These are phyloP conservation scores for Sesamia inferens DNA, from an alignment of 2,888 invertebrate species.

Conservation along the genomic window DNA sequence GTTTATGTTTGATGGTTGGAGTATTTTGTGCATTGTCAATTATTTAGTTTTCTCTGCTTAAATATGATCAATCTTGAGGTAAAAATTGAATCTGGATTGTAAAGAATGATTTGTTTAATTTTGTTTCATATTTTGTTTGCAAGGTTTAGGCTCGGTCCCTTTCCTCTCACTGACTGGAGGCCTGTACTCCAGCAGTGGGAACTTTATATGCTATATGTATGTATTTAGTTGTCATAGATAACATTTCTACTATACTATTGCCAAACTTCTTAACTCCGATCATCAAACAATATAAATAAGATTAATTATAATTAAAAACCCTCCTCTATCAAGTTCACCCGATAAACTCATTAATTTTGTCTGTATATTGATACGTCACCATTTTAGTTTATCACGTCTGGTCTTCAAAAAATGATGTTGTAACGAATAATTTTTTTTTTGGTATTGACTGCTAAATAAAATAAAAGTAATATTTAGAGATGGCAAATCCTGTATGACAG, in stretches of 20 bases:
- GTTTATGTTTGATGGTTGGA: neutral
- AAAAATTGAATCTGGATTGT: neutral
- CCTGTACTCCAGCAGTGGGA: neutral
- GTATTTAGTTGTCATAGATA: neutral
- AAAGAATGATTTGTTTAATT: neutral
- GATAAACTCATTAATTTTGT: neutral
- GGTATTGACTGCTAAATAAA: conserved; percentile 53
- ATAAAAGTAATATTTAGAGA: neutral
- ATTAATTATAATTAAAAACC: neutral
- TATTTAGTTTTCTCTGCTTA: neutral
- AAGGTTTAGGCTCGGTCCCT: neutral
- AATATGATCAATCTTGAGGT: conserved; percentile 26
- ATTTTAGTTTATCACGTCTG: conserved; percentile 43
- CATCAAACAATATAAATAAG: neutral
- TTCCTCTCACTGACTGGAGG: neutral
- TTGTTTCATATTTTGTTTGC: neutral
- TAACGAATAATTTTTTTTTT: conserved; percentile 42
- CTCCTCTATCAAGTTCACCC: neutral
- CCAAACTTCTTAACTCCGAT: neutral
- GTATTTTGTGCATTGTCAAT: conserved; percentile 24
- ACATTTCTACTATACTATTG: neutral
- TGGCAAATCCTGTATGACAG: neutral
- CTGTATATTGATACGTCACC: conserved; percentile 6
- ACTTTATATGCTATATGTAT: neutral
- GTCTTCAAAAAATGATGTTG: conserved; percentile 31